Percentiles rank a stretch among this genome's conserved stretches.
These are phyloP conservation scores for Channa striata DNA, from an alignment of 2,797 vertebrate species.

Conservation along the genomic window DNA sequence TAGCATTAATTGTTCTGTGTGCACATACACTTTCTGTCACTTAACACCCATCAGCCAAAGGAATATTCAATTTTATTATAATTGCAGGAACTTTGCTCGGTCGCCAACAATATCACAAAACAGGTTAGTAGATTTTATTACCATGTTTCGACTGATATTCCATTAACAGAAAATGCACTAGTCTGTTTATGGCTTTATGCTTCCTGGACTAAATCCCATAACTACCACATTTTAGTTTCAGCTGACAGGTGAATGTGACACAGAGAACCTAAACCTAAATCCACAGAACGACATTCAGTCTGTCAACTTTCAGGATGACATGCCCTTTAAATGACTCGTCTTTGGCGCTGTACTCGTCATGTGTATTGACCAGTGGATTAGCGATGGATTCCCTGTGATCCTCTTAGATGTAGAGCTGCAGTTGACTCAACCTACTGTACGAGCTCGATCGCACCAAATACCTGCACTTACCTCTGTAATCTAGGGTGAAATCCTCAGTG, in stretches of 20 bases:
- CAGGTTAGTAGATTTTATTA: background rate
- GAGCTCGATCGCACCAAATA: slow-evolving; percentile 46
- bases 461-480: slow-evolving; percentile 77
- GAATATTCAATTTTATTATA: background rate
- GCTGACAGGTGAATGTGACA: background rate
- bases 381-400: slow-evolving; percentile 73
- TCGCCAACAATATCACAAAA: background rate
- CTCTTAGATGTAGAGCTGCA: slow-evolving; percentile 77
- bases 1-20: slow-evolving; percentile 35
- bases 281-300: slow-evolving; percentile 12
- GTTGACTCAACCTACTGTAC: slow-evolving; percentile 47
- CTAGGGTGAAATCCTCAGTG: slow-evolving; percentile 65
- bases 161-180: background rate
- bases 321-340: slow-evolving; percentile 69
- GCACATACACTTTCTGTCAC: background rate
- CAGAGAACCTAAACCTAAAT: background rate
- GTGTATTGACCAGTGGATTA: slow-evolving; percentile 80
- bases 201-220: background rate
- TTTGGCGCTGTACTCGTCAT: slow-evolving; percentile 68
- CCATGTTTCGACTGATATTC: background rate
- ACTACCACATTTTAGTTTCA: background rate
- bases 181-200: background rate
- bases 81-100: background rate
- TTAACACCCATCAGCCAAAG: background rate
- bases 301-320: slow-evolving; percentile 45